Conservation (phyloP, 2,797 vertebrate species). For the Gobionotothen gibberifrons region DNA sequence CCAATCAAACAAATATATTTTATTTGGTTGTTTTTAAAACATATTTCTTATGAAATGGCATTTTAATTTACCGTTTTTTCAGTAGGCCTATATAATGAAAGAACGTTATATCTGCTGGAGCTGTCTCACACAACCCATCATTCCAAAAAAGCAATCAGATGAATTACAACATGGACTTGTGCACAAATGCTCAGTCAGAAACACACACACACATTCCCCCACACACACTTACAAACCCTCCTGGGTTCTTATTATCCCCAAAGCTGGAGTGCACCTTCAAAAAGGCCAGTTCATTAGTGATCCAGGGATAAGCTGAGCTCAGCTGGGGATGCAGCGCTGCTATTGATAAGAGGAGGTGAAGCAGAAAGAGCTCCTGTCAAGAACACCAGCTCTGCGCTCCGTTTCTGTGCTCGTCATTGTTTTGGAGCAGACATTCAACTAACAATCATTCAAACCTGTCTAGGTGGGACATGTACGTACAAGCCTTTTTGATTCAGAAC, state of each 20-base stretch:
- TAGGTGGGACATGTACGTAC: constrained; percentile 29
- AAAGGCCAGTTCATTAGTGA: constrained; percentile 71
- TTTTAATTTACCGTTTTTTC: too few species aligned
- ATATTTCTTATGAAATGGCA: too few species aligned
- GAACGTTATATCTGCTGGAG: too few species aligned
- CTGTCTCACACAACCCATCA: too few species aligned
- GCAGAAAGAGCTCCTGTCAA: constrained; percentile 64
- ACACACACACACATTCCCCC: constrained; percentile 20
- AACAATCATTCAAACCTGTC: constrained; percentile 47
- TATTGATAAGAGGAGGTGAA: constrained; percentile 65
- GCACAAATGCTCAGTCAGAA: constrained; percentile 3
- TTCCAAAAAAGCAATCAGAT: not conserved
- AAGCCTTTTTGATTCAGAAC: not conserved
- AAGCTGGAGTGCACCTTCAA: constrained; percentile 64
- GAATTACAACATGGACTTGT: constrained; percentile 7
- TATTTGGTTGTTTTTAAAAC: too few species aligned
- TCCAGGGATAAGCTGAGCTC: constrained; percentile 59
- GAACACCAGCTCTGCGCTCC: constrained; percentile 35
- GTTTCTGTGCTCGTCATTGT: constrained; percentile 78
- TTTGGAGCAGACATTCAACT: constrained; percentile 71
- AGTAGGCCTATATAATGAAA: too few species aligned
- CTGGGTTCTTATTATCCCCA: constrained; percentile 72
- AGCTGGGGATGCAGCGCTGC: constrained; percentile 47
- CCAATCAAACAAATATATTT: too few species aligned
- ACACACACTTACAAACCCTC: constrained; percentile 38